phyloP scores from a whole-genome alignment of 2,113 vertebrate species.

The Romanogobio albipinnatus region DNA sequence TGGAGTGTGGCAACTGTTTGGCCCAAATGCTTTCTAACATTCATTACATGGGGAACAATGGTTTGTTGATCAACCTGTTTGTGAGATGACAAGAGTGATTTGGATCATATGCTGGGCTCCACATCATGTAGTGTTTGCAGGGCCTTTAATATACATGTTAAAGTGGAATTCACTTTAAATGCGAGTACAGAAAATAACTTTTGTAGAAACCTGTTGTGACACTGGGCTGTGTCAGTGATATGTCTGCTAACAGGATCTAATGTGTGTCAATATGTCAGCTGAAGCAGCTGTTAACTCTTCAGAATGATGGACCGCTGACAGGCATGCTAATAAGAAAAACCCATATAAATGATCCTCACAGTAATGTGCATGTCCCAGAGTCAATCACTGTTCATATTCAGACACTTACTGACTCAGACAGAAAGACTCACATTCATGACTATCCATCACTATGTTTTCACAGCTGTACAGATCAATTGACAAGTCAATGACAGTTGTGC shows the following conservation, averaged over 20 bases:
- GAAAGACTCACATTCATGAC: neutral
- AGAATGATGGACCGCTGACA: constrained; percentile 39
- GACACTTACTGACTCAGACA: neutral
- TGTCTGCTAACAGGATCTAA: constrained; percentile 7
- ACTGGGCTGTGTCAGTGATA: neutral
- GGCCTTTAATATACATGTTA: neutral
- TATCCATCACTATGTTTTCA: neutral
- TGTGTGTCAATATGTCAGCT: constrained; percentile 13
- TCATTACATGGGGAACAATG: constrained; percentile 30
- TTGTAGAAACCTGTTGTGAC: neutral
- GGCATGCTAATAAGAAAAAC: constrained; percentile 56
- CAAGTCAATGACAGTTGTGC: neutral
- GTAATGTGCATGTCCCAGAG: neutral
- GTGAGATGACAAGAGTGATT: neutral
- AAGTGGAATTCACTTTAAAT: neutral
- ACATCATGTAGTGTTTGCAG: neutral
- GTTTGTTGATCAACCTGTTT: constrained; percentile 58
- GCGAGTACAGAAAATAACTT: neutral
- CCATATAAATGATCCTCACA: constrained; percentile 41
- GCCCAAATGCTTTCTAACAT: constrained; percentile 69
- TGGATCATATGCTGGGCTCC: neutral
- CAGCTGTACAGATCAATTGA: neutral
- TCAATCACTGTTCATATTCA: neutral
- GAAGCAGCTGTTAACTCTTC: constrained; percentile 59
- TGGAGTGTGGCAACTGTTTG: constrained; percentile 66